Conservation (phyloP, 2,888 invertebrate genomes). For the Criorhina ranunculi region DNA sequence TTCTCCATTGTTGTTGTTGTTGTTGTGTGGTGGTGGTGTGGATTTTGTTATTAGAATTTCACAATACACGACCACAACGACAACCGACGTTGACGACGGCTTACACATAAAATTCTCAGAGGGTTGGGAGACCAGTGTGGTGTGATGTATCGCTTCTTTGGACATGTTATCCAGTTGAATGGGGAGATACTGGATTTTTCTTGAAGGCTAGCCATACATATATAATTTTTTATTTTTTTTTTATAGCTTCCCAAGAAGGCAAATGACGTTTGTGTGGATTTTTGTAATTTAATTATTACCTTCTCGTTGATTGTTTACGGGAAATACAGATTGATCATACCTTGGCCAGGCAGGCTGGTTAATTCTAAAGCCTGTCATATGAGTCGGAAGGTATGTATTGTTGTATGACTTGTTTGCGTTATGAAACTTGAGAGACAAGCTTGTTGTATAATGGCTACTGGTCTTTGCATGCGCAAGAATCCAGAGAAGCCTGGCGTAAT, state of each 20-base stretch:
- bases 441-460: no score
- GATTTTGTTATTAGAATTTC: constrained; percentile 48
- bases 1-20: constrained; percentile 8
- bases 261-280: constrained; percentile 41
- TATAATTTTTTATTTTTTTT: background rate
- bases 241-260: constrained; percentile 36
- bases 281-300: background rate
- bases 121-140: constrained; percentile 31
- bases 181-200: constrained; percentile 56
- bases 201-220: constrained; percentile 53
- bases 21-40: constrained; percentile 15
- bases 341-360: background rate
- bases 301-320: constrained; percentile 9
- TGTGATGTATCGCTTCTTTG: constrained; percentile 45
- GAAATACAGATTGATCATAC: constrained; percentile 36
- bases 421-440: no score
- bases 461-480: no score
- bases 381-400: constrained; percentile 1
- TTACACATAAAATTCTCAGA: constrained; percentile 40
- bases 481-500: no score
- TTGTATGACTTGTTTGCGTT: background rate
- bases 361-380: constrained; percentile 4
- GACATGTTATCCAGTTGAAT: constrained; percentile 40
- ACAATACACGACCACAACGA: constrained; percentile 47
- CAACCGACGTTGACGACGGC: no score